Base-by-base conservation (phyloP, 2,888 invertebrate genomes). In the Yponomeuta sedellus region DNA sequence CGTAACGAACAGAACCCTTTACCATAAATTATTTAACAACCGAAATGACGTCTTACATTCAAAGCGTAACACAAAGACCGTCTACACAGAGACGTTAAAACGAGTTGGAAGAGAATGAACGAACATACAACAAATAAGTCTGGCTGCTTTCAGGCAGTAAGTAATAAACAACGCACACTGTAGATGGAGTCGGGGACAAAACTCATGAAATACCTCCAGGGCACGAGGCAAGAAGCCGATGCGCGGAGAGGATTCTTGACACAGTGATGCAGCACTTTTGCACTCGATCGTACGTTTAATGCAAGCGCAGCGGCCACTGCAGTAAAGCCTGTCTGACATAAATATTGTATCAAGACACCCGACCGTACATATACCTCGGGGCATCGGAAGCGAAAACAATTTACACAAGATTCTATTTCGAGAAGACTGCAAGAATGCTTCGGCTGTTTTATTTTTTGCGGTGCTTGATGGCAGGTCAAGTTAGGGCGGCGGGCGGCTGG, bases 401-500 rank as follows among this genome's bases (percentile, higher is more conserved):
- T 62, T 62, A 62, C 28, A 62, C 10, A 62, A 62, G 62, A 62
- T 62, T 62, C 62, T 62, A 62, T 62, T 62, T 62, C 62, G 19
- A 62, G 39, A 19, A 61, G 39, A 19, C 62, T 28, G n/a, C 16
- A 52, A 52, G 39, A 62, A 34, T 62, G n/a, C 62, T 59, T 10
- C 25, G 25, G 39, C n/a, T 34, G 61, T n/a, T 62, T 62, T 62
- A 62, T 34, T 62, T 62, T 52, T 34, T 62, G 62, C 62, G 19
- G 19, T 39, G 12, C 10, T 62, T 39, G 62, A 10, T 62, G 39
- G 34, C n/a, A n/a, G 28, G 39, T 39, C 28, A 62, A 39, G 62
- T 34, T 39, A 28, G 28, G 39, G 39, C 34, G 28, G 62, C 10
- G 19, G 2, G 39, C 62, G 28, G 34, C 19, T 52, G 44, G 44